Evolutionary conservation across 1,140 invertebrate species (phyloP), one percentile per base, ranked within the genome.

Genomic region (Colletes latitarsis): DNA sequence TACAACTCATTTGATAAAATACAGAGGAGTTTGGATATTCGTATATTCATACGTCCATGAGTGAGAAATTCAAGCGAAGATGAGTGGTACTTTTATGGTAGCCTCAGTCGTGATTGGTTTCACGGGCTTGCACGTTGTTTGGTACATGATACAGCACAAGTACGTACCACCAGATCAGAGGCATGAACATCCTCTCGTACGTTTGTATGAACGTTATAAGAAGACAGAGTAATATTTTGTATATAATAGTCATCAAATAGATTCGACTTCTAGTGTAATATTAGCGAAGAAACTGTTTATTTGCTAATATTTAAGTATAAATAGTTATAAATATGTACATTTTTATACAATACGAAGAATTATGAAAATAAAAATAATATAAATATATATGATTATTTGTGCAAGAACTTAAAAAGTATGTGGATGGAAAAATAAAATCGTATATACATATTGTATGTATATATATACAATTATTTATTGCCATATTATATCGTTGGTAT

Each of bases 41-140:
- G 10, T 39, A 9, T 67, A 3, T 49, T 19, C 19, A 39, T 2
- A 8, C 9, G 10, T 19, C 19, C 6, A 3, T 8, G 2, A 70
- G n/a, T 4, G 1, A 41, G 21, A 69, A 57, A 0, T 8, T 52
- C 9, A 3, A 15, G 10, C 14, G 41, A 52, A 52, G 0, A 41
- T 60, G 55, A 3, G 4, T 43, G 9, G 4, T 60, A 1, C 3
- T 0, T 0, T 8, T 0, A 9, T 10, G 8, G 0, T 69, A 5
- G 41, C 5, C 1, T 1, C 5, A 1, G 15, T 19, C 6, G 0
- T 4, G 19, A 0, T 2, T 49, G 19, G 15, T 9, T 39, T 85
- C 19, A 0, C 67, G 6, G 70, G 68, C n/a, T 2, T 77, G 30
- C 81, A 83, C 6, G 3, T 73, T n/a, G 77, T 30, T 52, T 87